These are phyloP conservation scores for Drosophila mauritiana DNA, from an alignment of 1,140 invertebrate genomes.

Conservation along the genomic window DNA sequence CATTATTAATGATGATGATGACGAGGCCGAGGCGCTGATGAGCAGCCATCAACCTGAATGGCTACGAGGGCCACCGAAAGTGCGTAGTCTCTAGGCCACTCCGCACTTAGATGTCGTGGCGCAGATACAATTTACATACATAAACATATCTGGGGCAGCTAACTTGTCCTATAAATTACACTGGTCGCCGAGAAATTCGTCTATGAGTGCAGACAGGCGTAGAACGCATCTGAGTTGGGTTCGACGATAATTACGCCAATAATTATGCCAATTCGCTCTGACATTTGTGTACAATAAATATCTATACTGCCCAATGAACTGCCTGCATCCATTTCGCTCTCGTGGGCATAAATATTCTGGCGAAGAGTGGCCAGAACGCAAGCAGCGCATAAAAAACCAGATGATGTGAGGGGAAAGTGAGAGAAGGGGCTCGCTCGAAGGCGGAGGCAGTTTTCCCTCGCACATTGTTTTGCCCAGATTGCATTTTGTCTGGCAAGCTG, in stretches of 20 bases:
- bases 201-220: constrained; percentile 68
- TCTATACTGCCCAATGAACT: constrained; percentile 26
- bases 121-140: constrained; percentile 9
- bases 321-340: constrained; percentile 28
- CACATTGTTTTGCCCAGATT: constrained; percentile 38
- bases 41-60: constrained; percentile 59
- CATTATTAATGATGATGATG: constrained; percentile 77
- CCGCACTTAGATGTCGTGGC: constrained; percentile 10
- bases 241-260: constrained; percentile 70
- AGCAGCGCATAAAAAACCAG: constrained; percentile 51
- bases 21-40: constrained; percentile 61
- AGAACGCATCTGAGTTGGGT: constrained; percentile 51
- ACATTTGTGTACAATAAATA: constrained; percentile 71
- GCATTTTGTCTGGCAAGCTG: constrained; percentile 51
- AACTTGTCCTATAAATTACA: constrained; percentile 64
- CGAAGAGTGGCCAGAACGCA: constrained; percentile 52
- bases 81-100: constrained; percentile 31
- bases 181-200: constrained; percentile 55
- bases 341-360: constrained; percentile 52
- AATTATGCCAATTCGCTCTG: constrained; percentile 73
- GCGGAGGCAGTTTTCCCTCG: constrained; percentile 13
- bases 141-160: constrained; percentile 9
- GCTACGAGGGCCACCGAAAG: constrained; percentile 31
- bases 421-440: background rate
- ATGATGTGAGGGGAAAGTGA: constrained; percentile 16